Evolutionary conservation across 2,113 vertebrate genomes (phyloP).

Genomic region (Atlantisia rogersi): DNA sequence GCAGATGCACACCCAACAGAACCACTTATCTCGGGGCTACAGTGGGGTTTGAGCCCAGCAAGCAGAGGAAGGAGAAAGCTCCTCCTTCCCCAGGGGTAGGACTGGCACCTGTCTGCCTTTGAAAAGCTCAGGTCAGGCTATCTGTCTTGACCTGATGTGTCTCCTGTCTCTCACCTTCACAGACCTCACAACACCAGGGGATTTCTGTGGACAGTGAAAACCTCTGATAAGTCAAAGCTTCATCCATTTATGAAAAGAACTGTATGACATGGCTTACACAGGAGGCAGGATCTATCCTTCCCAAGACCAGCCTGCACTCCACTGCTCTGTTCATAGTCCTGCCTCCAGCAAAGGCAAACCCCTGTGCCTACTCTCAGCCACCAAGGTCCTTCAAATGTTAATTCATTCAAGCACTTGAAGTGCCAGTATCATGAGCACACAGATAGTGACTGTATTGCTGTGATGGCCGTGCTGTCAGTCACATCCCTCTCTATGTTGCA

Average conservation of each 20-base stretch:
- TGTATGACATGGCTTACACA: rapidly evolving
- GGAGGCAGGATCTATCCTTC: not conserved
- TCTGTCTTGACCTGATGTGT: not conserved
- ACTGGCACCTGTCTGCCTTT: not conserved
- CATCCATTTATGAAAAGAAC: not conserved
- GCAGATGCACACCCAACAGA: not conserved
- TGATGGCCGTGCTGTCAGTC: not conserved
- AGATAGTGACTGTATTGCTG: not conserved
- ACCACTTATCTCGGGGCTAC: not conserved
- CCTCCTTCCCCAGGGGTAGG: not conserved
- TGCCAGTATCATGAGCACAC: not conserved
- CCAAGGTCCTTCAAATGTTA: not conserved
- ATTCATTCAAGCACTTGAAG: not conserved
- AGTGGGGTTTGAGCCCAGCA: not conserved
- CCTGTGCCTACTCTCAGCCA: not conserved
- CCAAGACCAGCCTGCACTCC: not conserved
- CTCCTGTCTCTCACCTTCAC: not conserved
- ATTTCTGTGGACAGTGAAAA: not conserved
- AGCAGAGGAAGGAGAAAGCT: not conserved
- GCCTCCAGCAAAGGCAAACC: not conserved
- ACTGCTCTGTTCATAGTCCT: not conserved
- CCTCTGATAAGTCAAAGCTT: not conserved
- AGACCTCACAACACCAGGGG: not conserved
- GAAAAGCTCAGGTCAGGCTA: not conserved
- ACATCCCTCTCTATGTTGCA: rapidly evolving